A percentile compares a stretch with the other conserved stretches of the same genome.
Evolutionary conservation across 2,797 vertebrate genomes (phyloP).

Genomic region (Ibycter americanus): DNA sequence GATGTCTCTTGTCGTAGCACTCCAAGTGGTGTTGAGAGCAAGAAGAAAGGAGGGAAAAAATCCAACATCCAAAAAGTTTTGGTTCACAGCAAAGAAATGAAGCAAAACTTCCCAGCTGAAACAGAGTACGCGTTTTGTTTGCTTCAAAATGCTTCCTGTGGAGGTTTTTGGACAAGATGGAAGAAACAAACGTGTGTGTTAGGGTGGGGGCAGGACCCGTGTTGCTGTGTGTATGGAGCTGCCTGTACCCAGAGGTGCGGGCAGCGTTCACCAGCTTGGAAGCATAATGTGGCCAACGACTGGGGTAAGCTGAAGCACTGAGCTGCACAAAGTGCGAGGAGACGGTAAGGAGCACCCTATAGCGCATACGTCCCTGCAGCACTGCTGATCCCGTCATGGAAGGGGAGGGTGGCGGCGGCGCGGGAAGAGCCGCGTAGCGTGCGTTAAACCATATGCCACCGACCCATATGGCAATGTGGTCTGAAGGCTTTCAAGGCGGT

Average conservation of each 20-base stretch:
- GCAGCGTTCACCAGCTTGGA: background rate
- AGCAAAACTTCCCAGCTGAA: background rate
- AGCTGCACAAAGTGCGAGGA: background rate
- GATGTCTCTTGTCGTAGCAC: background rate
- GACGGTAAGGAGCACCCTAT: background rate
- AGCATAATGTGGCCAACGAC: rapidly evolving
- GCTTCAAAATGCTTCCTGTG: background rate
- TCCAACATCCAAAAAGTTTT: background rate
- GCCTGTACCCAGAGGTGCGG: background rate
- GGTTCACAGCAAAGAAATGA: background rate
- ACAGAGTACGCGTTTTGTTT: background rate
- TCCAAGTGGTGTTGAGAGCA: background rate
- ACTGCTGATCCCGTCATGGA: background rate
- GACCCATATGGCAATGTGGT: background rate
- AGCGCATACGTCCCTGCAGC: background rate
- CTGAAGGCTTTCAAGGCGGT: background rate
- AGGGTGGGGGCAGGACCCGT: background rate
- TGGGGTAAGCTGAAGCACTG: background rate
- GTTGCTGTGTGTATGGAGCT: background rate
- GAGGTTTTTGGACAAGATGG: background rate
- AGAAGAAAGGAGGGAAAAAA: background rate
- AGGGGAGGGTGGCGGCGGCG: rapidly evolving
- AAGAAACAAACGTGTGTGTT: rapidly evolving
- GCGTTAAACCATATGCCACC: background rate
- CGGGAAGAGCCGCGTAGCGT: background rate